Evolutionary conservation across 2,113 vertebrate species (phyloP), one percentile per base, ranked within the genome.

Genomic region (Panthera uncia): DNA sequence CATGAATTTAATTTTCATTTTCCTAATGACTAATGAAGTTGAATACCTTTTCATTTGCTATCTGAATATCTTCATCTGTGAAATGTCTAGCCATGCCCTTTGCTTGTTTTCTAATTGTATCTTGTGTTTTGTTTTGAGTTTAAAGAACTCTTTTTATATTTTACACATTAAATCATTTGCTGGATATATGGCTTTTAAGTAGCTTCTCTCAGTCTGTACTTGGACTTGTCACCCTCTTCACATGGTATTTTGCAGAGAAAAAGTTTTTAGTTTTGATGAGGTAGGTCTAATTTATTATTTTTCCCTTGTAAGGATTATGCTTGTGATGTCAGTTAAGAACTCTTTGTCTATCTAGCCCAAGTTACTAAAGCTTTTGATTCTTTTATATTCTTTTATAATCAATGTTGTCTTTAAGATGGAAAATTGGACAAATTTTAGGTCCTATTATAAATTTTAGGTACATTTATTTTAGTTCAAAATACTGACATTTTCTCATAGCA

Each of bases 391-490:
- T 93, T 74, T 87, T n/a, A 63, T 61, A 94, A 89, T 89, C 15
- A 86, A 29, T 65, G 14, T 68, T 92, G 0, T 61, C 50, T 25
- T 84, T 55, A 81, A 16, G 1, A 48, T 84, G 25, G 29, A 97
- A 92, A 88, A 65, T 50, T 84, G 5, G 1, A 80, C 5, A 81
- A 16, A 90, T 41, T 79, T 78, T 80, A 71, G 94, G 41, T 69
- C 41, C 19, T 63, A 4, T n/a, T 89, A 38, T 12, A 76, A 71
- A 71, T 61, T 12, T 82, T 79, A 83, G 27, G 41, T 50, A 65
- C 3, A 81, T 90, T 76, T 82, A 81, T 73, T 89, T 94, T 90
- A 38, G 3, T 87, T 69, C 4, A 81, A 92, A 90, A 84, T 92
- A 55, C 5, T 89, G 25, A n/a, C 25, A 38, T 76, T 96, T 94